Conservation (phyloP, 2,797 vertebrate species). For the Onychomys arenicola region DNA sequence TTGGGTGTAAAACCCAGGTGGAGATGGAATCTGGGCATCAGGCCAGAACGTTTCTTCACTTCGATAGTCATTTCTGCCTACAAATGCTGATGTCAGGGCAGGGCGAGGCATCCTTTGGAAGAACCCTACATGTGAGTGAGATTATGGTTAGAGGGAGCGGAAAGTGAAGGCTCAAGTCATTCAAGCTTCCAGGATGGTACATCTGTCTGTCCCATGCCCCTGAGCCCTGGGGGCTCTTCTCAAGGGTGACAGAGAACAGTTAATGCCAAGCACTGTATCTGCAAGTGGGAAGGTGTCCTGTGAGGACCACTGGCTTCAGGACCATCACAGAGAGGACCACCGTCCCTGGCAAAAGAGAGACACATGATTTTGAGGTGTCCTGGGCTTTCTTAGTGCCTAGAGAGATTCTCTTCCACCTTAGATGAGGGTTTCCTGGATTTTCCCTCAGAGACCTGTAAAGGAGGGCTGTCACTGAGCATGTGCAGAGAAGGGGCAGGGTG, state of each 20-base stretch:
- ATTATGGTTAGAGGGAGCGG: no score
- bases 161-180: not conserved
- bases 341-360: not conserved
- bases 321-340: not conserved
- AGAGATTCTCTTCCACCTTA: not conserved
- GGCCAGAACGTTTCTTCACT: not conserved
- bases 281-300: not conserved
- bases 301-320: not conserved
- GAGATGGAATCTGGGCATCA: not conserved
- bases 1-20: not conserved
- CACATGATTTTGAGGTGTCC: not conserved
- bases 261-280: not conserved
- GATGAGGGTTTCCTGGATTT: not conserved
- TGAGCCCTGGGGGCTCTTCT: not conserved
- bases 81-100: not conserved
- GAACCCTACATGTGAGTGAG: not conserved
- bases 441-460: not conserved
- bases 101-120: not conserved
- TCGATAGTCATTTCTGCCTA: not conserved
- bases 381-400: not conserved
- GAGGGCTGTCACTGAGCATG: not conserved
- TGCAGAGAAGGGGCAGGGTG: rapidly evolving
- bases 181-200: not conserved
- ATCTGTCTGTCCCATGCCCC: no score
- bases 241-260: not conserved